Base-by-base conservation (phyloP, 1,140 invertebrate species). In the Lucilia sericata region DNA sequence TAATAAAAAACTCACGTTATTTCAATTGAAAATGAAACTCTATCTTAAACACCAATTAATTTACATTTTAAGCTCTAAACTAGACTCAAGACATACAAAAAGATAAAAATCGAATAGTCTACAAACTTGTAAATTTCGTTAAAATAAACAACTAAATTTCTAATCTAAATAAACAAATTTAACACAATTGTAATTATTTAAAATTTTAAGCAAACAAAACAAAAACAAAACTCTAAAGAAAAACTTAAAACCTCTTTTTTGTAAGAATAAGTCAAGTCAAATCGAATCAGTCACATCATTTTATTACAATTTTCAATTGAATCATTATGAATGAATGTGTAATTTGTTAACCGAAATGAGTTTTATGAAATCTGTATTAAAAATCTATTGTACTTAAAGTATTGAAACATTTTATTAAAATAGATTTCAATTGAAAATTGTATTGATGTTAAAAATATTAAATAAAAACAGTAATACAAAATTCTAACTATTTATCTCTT, bases 21-120 rank as follows among this genome's bases (percentile, higher is more conserved):
- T 25, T 19, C n/a, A 19, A 21, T 21, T 21, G 19, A 70, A 21
- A 70, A 70, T 12, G 19, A 25, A 70, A 70, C 65, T 70, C 65
- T 70, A 70, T 70, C 65, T 70, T 60, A 84, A 88, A 89, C 88
- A 88, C 87, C 88, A 89, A 89, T 89, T 89, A 87, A 88, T 89
- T 86, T 88, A 86, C 88, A 87, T 49, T 81, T 81, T 81, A 25
- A 81, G 65, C 65, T 70, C n/a, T 19, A 70, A 17, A 60, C 5
- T 60, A n/a, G n/a, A 60, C 17, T 30, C 13, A 65, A 65, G 17
- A 49, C 1, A 49, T 12, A 49, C 9, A 49, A 55, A 55, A 51
- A 51, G 12, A 51, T 10, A 5, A 51, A 51, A 12, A 51, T 13
- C 49, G 2, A 51, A 12, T 7, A 51, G 13, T 55, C 51, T 51